Evolutionary conservation across 2,113 vertebrate genomes (phyloP).

Genomic region (Nyctibius bracteatus): DNA sequence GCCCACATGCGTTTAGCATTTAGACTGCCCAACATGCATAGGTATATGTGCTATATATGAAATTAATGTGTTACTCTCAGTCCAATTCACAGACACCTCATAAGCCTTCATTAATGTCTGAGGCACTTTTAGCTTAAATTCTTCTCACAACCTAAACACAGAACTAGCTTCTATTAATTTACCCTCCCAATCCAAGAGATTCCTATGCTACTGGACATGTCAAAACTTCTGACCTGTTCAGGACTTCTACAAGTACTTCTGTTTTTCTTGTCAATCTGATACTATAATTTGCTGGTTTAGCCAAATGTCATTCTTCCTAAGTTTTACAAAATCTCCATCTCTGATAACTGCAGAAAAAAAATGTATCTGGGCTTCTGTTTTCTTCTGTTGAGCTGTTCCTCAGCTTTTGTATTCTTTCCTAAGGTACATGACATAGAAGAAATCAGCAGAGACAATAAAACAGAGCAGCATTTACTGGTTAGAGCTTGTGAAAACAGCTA

Average conservation of each 20-base stretch:
- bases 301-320: not conserved
- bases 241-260: not conserved
- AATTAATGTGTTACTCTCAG: not conserved
- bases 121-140: not conserved
- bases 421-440: not conserved
- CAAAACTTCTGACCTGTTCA: not conserved
- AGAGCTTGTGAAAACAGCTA: not conserved
- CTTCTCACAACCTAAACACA: not conserved
- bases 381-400: not conserved
- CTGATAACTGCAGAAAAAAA: not conserved
- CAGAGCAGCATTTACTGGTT: not conserved
- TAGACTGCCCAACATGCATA: not conserved
- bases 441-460: not conserved
- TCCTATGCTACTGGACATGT: not conserved
- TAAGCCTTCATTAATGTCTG: not conserved
- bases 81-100: not conserved
- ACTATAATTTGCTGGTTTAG: not conserved
- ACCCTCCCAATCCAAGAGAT: not conserved
- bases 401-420: not conserved
- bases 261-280: not conserved
- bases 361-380: not conserved
- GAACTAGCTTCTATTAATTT: not conserved
- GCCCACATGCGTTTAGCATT: not conserved
- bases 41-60: not conserved
- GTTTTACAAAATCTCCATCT: not conserved